Percentiles rank a stretch among this genome's conserved stretches.
Conservation (phyloP, 1,140 invertebrate genomes). For the Leptinotarsa undecemlineata region DNA sequence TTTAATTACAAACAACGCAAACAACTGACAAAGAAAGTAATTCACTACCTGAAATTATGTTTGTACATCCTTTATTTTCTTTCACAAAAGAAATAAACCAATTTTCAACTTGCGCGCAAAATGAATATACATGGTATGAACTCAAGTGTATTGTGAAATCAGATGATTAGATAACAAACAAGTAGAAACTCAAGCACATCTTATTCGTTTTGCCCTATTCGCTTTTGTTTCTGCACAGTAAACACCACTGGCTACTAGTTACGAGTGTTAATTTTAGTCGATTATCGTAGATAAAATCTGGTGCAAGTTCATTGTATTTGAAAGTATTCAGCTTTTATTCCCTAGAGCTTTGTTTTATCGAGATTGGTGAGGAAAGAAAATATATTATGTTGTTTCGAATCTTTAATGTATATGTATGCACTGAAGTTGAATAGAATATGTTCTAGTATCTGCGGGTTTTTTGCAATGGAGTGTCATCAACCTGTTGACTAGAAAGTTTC, state of each 20-base stretch:
- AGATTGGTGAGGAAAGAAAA: not conserved
- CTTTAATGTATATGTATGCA: not conserved
- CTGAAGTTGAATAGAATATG: too few species aligned
- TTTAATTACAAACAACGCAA: too few species aligned
- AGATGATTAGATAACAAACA: conserved; percentile 1
- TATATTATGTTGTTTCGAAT: not conserved
- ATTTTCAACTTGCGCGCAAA: not conserved
- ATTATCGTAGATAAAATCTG: not conserved
- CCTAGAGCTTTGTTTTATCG: not conserved
- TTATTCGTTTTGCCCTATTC: not conserved
- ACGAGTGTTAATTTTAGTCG: conserved; percentile 3
- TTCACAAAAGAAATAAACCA: not conserved
- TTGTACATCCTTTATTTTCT: not conserved
- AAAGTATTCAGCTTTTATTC: not conserved
- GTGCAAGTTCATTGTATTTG: not conserved
- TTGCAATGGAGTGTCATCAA: too few species aligned
- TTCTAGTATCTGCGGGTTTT: too few species aligned
- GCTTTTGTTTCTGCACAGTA: not conserved
- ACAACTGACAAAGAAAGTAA: too few species aligned
- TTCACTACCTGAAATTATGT: too few species aligned
- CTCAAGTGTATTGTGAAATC: not conserved
- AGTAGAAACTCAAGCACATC: not conserved
- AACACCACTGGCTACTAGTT: not conserved
- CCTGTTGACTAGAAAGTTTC: too few species aligned
- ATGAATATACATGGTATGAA: not conserved